Conservation (phyloP, 2,113 vertebrate genomes). For the Columba livia region DNA sequence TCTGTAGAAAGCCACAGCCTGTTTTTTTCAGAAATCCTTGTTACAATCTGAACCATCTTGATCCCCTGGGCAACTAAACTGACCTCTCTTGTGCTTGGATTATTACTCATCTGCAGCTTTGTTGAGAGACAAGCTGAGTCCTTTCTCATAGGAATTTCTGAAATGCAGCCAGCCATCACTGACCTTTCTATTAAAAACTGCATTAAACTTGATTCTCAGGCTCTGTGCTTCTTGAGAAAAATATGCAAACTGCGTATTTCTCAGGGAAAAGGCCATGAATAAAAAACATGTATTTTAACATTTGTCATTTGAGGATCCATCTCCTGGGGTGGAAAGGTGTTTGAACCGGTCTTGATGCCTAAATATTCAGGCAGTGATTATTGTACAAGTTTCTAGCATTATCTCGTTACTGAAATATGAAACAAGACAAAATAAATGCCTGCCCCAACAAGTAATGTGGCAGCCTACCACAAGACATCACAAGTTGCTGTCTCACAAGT, state of each 20-base stretch:
- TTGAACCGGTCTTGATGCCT: not conserved
- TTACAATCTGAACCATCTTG: not conserved
- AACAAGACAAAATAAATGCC: not conserved
- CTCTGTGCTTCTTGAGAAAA: constrained; percentile 40
- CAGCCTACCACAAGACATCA: not conserved
- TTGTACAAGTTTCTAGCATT: not conserved
- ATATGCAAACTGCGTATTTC: constrained; percentile 22
- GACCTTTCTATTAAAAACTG: constrained; percentile 61
- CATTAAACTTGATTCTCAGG: constrained; percentile 40
- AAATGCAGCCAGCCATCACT: constrained; percentile 34
- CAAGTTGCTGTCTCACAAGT: not conserved
- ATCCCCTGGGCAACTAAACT: not conserved
- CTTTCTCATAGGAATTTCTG: constrained; percentile 50
- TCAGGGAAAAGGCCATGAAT: constrained; percentile 14
- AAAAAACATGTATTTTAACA: not conserved
- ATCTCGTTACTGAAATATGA: not conserved
- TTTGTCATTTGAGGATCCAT: not conserved
- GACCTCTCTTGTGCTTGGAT: not conserved
- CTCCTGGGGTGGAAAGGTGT: not conserved
- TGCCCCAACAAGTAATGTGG: not conserved
- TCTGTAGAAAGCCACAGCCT: not conserved
- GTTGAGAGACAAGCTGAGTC: not conserved
- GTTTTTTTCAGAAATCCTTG: not conserved
- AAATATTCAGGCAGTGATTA: not conserved
- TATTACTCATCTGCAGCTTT: constrained; percentile 14